A percentile compares a stretch with the other conserved stretches of the same genome.
phyloP scores from a whole-genome alignment of 1,140 invertebrate species.

The Anagrus nilaparvatae region DNA sequence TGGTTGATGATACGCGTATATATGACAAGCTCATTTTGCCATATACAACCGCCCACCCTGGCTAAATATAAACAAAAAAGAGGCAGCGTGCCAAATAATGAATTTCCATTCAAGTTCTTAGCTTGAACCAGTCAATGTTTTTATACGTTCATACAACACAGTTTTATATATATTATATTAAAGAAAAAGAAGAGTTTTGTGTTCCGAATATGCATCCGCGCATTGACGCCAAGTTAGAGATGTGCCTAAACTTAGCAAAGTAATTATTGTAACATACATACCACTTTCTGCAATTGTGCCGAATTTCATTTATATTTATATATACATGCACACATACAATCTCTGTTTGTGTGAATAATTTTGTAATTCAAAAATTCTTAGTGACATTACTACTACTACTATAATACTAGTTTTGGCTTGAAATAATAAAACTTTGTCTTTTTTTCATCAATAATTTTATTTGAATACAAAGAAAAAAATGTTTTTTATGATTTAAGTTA shows the following conservation, averaged over 20 bases:
- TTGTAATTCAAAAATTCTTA: too few species aligned
- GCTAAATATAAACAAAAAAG: constrained; percentile 45
- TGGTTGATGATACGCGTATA: constrained; percentile 44
- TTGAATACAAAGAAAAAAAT: too few species aligned
- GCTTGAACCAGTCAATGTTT: constrained; percentile 20
- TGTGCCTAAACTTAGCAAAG: constrained; percentile 40
- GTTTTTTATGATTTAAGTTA: too few species aligned
- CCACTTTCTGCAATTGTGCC: constrained; percentile 29
- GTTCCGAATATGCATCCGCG: constrained; percentile 42
- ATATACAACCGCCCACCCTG: constrained; percentile 43
- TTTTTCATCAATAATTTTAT: too few species aligned
- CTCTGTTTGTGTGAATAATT: too few species aligned
- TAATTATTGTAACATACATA: constrained; percentile 40
- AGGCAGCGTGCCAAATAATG: constrained; percentile 39
- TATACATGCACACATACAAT: too few species aligned
- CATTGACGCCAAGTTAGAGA: constrained; percentile 39
- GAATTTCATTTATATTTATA: too few species aligned
- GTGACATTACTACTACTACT: too few species aligned
- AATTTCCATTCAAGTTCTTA: constrained; percentile 40
- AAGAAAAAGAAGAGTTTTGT: constrained; percentile 38
- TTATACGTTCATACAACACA: too few species aligned
- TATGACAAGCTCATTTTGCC: constrained; percentile 42
- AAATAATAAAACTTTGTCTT: too few species aligned
- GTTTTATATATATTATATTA: too few species aligned
- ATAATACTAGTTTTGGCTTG: too few species aligned